These are phyloP conservation scores for Scyliorhinus canicula DNA, from an alignment of 2,797 vertebrate species.

Conservation along the genomic window DNA sequence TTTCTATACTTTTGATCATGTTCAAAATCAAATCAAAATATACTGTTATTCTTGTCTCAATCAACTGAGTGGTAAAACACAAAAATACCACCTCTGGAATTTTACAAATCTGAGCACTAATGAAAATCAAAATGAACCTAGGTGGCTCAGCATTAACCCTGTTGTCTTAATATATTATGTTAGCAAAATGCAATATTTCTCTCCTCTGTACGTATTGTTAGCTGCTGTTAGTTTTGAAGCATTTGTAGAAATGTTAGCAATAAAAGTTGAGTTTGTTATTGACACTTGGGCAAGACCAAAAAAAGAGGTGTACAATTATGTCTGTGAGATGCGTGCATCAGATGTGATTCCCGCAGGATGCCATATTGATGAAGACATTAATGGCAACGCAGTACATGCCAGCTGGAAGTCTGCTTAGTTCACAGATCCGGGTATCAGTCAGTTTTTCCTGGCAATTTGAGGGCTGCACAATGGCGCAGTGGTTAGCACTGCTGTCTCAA, in stretches of 20 bases:
- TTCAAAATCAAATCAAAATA: neutral
- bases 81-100: neutral
- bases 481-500: too few species aligned
- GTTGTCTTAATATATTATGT: neutral
- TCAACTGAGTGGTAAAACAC: neutral
- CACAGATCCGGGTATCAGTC: neutral
- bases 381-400: neutral
- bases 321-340: neutral
- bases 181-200: neutral
- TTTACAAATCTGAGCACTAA: neutral
- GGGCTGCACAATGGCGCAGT: too few species aligned
- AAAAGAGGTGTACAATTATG: too few species aligned
- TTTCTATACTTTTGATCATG: neutral
- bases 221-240: neutral
- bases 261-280: neutral
- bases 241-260: neutral
- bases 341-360: neutral
- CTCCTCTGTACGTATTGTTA: neutral
- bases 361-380: neutral
- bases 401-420: neutral
- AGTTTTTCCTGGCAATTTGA: neutral
- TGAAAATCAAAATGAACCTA: neutral
- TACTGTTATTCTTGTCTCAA: neutral
- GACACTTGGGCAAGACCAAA: neutral
- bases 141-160: neutral